phyloP scores from a whole-genome alignment of 2,113 vertebrate species.

The Nanorana parkeri region DNA sequence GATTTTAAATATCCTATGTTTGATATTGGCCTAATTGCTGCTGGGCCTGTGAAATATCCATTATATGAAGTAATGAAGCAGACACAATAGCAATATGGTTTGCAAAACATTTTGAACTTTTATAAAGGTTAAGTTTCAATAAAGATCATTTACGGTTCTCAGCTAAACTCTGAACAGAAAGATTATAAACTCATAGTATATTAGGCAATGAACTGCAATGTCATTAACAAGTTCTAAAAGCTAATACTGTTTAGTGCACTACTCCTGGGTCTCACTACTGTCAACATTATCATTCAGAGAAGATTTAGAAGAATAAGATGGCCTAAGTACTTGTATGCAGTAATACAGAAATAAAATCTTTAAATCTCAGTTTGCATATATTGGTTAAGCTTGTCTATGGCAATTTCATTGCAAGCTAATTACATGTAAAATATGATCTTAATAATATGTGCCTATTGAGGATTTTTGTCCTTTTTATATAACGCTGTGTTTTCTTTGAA shows the following conservation, averaged over 20 bases:
- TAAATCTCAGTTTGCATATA: too few relatives aligned
- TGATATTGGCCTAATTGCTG: conserved; percentile 15
- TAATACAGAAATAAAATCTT: neutral
- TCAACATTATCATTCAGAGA: conserved; percentile 7
- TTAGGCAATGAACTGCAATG: conserved; percentile 17
- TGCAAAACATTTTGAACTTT: conserved; percentile 52
- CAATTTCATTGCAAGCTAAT: too few relatives aligned
- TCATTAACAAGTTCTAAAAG: conserved; percentile 22
- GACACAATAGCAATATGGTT: conserved; percentile 43
- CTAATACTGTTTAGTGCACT: conserved; percentile 11
- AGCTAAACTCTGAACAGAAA: conserved; percentile 30
- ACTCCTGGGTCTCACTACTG: neutral
- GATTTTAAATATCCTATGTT: conserved; percentile 1
- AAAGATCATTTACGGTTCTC: conserved; percentile 53
- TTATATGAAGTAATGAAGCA: conserved; percentile 52
- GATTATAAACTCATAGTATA: conserved; percentile 30
- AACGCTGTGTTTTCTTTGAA: too few relatives aligned
- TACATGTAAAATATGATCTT: too few relatives aligned
- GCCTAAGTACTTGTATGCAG: neutral
- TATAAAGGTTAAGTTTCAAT: conserved; percentile 53
- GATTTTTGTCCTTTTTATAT: too few relatives aligned
- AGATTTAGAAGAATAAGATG: neutral
- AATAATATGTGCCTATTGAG: too few relatives aligned
- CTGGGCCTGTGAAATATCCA: conserved; percentile 34
- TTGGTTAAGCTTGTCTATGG: too few relatives aligned